Percentiles rank a stretch among this genome's conserved stretches.
phyloP scores from a whole-genome alignment of 2,888 invertebrate genomes.

The Nomada ferruginata region DNA sequence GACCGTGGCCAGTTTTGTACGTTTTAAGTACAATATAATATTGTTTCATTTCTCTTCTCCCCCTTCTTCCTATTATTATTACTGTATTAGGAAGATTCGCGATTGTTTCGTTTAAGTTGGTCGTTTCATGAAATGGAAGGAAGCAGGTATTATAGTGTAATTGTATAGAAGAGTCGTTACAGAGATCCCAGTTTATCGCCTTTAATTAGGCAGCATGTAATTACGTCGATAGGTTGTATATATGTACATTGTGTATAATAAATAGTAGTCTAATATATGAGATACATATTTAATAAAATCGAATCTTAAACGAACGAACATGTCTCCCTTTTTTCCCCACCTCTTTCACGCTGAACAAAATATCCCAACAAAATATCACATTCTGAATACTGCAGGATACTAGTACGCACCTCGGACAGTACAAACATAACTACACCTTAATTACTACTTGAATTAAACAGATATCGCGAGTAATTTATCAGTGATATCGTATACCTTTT shows the following conservation, averaged over 20 bases:
- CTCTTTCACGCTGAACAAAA: too few species aligned
- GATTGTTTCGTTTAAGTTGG: conserved; percentile 2
- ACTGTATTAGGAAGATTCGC: not conserved
- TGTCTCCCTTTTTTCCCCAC: not conserved
- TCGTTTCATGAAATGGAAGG: not conserved
- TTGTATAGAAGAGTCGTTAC: conserved; percentile 36
- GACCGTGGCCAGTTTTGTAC: conserved; percentile 20
- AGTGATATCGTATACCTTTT: not conserved
- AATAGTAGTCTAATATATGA: conserved; percentile 80
- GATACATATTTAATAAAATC: conserved; percentile 80
- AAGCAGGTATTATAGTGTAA: conserved; percentile 12
- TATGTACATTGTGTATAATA: conserved; percentile 84
- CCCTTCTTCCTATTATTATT: not conserved
- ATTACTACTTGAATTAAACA: conserved; percentile 3
- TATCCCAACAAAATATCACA: too few species aligned
- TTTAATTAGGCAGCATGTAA: conserved; percentile 61
- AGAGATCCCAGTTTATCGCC: conserved; percentile 66
- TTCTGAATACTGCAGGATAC: too few species aligned
- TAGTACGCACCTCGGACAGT: too few species aligned
- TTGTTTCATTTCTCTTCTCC: not conserved
- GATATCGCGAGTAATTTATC: conserved; percentile 8
- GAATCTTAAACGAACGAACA: conserved; percentile 46
- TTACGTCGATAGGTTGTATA: conserved; percentile 77
- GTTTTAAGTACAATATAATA: not conserved
- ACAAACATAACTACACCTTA: not conserved